Evolutionary conservation across 2,888 invertebrate genomes (phyloP).

Genomic region (Cosmia pyralina): DNA sequence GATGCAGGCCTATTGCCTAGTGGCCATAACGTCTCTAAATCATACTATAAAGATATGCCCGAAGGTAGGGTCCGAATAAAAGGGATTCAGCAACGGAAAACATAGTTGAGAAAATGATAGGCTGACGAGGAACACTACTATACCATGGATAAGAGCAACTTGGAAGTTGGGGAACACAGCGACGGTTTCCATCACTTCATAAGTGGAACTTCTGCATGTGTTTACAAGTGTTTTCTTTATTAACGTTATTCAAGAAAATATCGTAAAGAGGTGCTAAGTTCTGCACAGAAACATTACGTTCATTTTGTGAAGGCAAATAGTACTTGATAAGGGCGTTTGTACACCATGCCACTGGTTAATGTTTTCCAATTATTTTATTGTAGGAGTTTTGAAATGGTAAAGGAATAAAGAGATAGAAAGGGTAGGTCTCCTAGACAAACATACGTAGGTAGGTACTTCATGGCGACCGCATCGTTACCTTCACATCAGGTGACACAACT

Average conservation of each 20-base stretch:
- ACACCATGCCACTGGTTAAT: not conserved
- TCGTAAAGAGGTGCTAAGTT: constrained; percentile 70
- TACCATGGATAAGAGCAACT: not conserved
- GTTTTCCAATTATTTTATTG: not conserved
- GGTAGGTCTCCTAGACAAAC: not conserved
- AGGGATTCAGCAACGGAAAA: not conserved
- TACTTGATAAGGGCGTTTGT: constrained; percentile 13
- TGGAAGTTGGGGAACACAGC: not conserved
- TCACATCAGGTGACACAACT: not conserved
- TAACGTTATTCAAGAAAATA: constrained; percentile 66
- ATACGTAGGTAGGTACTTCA: not conserved
- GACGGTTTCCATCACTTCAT: not conserved
- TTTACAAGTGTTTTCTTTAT: constrained; percentile 44
- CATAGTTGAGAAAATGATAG: not conserved
- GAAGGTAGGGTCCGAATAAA: not conserved
- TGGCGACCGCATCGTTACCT: not conserved
- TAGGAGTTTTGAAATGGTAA: not conserved
- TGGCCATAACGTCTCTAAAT: not conserved
- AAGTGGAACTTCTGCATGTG: constrained; percentile 24
- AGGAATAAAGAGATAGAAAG: not conserved
- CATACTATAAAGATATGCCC: no score
- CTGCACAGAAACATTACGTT: constrained; percentile 56
- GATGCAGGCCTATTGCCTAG: no score
- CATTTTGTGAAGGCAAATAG: constrained; percentile 36
- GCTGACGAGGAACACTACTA: not conserved